Evolutionary conservation across 1,140 invertebrate species (phyloP), one percentile per base, ranked within the genome.

Genomic region (Notospermus geniculatus): DNA sequence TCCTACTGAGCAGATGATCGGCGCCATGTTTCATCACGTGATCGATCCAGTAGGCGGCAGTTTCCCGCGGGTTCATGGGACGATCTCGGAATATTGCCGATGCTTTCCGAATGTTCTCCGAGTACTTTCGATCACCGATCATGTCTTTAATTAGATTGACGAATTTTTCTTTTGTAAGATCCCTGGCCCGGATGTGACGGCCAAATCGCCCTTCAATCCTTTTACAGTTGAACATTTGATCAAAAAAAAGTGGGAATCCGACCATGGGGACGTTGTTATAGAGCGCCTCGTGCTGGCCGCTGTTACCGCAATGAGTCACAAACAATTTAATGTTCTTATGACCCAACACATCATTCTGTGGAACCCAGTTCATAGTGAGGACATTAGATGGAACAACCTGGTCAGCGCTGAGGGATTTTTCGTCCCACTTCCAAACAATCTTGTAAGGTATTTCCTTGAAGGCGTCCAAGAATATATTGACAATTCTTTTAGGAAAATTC

Each of bases 331-430:
- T 59, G 25, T 70, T 64, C 13, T 62, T 59, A 62, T 72, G 70
- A 29, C 61, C 71, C 57, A 62, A 56, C 59, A 64, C 36, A 46
- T 70, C 57, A 28, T 85, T 82, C 75, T 90, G 88, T 1, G 88
- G 89, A 61, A 88, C 69, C 88, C 88, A 90, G 67, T 84, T 85
- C 25, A 36, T 30, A 32, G 19, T 9, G 28, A 39, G 17, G 4
- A 22, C 17, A 29, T 30, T 39, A 17, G 9, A 15, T 41, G 56
- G 39, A 9, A 29, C 2, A 29, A 29, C 39, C 56, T 23, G n/a
- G n/a, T 50, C 5, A 23, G 4, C n/a, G 4, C 9, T 50, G 5
- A 36, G 32, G 4, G 15, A 15, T 50, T 5, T 23, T 23, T 27
- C n/a, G 46, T 50, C 46, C 19, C 25, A 50, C n/a, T 27, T 50